Percentiles rank a stretch among this genome's conserved stretches.
Evolutionary conservation across 2,113 vertebrate species (phyloP).

Genomic region (Lathamus discolor): DNA sequence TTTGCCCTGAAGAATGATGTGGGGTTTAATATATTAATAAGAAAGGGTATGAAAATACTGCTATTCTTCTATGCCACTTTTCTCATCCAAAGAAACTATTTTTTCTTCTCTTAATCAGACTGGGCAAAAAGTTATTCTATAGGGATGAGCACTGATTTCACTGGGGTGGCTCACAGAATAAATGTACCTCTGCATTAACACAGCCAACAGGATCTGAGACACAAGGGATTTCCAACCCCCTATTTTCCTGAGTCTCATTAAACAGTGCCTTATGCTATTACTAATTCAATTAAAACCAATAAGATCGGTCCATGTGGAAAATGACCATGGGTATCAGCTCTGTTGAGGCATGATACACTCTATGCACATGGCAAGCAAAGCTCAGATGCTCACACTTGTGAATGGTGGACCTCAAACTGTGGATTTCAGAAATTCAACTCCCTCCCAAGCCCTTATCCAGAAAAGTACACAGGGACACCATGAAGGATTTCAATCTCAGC

Average conservation of each 20-base stretch:
- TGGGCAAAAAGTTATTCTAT: background rate
- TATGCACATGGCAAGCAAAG: background rate
- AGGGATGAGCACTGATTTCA: background rate
- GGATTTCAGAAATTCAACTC: background rate
- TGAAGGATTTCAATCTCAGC: background rate
- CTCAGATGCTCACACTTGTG: background rate
- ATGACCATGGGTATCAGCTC: background rate
- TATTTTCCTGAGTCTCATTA: background rate
- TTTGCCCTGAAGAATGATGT: background rate
- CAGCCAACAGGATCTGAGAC: background rate
- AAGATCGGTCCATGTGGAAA: background rate
- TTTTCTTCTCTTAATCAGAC: background rate
- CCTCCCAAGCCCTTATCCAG: background rate
- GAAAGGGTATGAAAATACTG: background rate
- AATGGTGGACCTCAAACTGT: background rate
- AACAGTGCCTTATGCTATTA: background rate
- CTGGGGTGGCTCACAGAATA: background rate
- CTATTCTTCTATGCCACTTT: background rate
- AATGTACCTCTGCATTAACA: background rate
- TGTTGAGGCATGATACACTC: background rate
- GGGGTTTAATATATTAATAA: background rate
- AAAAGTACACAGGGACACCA: background rate
- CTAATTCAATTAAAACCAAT: background rate
- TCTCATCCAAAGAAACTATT: background rate
- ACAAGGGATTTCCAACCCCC: background rate